phyloP scores from a whole-genome alignment of 2,888 invertebrate species.

The Melikaiella ostensackeni region DNA sequence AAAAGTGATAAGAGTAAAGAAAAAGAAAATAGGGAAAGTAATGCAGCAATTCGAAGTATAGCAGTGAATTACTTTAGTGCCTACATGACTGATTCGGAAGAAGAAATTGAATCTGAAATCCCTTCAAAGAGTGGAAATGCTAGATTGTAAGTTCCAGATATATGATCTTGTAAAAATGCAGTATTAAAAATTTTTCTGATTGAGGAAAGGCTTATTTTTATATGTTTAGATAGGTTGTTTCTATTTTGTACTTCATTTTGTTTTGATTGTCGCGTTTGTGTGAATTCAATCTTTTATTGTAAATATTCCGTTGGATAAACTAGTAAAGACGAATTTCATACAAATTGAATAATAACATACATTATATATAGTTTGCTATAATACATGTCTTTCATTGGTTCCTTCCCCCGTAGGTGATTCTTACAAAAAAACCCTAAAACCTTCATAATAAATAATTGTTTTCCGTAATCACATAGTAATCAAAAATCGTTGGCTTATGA shows the following conservation, averaged over 20 bases:
- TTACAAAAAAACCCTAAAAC: neutral
- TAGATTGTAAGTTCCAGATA: slow-evolving; percentile 60
- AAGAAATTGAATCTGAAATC: slow-evolving; percentile 45
- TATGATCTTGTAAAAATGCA: slow-evolving; percentile 61
- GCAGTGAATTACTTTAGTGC: slow-evolving; percentile 55
- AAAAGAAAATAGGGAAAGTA: neutral
- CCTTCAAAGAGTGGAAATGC: slow-evolving; percentile 27
- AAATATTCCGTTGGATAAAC: slow-evolving; percentile 55
- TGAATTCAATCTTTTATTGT: slow-evolving; percentile 58
- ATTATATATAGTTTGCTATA: slow-evolving; percentile 42
- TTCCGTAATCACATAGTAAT: neutral
- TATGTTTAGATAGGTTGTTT: neutral
- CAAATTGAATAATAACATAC: slow-evolving; percentile 55
- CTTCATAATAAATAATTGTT: neutral
- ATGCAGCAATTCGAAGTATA: slow-evolving; percentile 4
- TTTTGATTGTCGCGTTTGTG: slow-evolving; percentile 28
- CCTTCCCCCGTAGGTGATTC: slow-evolving; percentile 39
- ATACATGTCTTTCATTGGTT: slow-evolving; percentile 53
- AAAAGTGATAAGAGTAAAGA: slow-evolving; percentile 1
- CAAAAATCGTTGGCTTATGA: neutral
- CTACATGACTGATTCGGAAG: slow-evolving; percentile 57
- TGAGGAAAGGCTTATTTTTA: neutral
- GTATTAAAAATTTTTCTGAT: slow-evolving; percentile 41
- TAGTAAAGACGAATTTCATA: slow-evolving; percentile 54
- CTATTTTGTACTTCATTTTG: slow-evolving; percentile 9